These are phyloP conservation scores for Propsilocerus akamusi DNA, from an alignment of 1,140 invertebrate species.

Conservation along the genomic window DNA sequence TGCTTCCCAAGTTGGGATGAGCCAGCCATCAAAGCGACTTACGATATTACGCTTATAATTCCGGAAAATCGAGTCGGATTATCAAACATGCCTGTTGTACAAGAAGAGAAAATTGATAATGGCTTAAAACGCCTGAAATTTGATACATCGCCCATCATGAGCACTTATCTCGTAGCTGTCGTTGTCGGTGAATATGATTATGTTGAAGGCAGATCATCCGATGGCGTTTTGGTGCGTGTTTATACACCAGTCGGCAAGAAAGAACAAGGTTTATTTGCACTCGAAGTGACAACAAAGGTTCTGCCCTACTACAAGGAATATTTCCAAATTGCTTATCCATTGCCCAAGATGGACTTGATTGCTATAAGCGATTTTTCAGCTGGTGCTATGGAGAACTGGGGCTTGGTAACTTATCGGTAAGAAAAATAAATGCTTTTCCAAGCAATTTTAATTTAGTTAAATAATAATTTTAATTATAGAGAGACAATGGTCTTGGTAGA, in stretches of 20 bases:
- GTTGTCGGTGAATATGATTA: constrained; percentile 90
- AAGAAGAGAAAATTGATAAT: constrained; percentile 29
- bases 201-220: constrained; percentile 59
- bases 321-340: constrained; percentile 85
- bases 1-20: constrained; percentile 98
- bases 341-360: constrained; percentile 91
- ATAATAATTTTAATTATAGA: constrained; percentile 30
- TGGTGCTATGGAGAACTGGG: constrained; percentile 97
- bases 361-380: constrained; percentile 84
- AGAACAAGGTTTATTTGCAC: constrained; percentile 80
- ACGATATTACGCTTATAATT: constrained; percentile 73
- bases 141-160: constrained; percentile 84
- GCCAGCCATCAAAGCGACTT: constrained; percentile 86
- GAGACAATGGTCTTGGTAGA: constrained; percentile 72
- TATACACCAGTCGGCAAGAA: constrained; percentile 85
- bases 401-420: constrained; percentile 40
- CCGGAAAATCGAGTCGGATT: constrained; percentile 60
- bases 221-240: constrained; percentile 73
- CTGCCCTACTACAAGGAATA: constrained; percentile 88
- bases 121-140: constrained; percentile 49
- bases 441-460: neutral
- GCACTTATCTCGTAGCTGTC: constrained; percentile 85
- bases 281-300: constrained; percentile 70
- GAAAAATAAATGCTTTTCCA: constrained; percentile 7
- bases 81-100: constrained; percentile 82